Evolutionary conservation across 2,797 vertebrate species (phyloP).

Genomic region (Parauchenoglanis punctatus): DNA sequence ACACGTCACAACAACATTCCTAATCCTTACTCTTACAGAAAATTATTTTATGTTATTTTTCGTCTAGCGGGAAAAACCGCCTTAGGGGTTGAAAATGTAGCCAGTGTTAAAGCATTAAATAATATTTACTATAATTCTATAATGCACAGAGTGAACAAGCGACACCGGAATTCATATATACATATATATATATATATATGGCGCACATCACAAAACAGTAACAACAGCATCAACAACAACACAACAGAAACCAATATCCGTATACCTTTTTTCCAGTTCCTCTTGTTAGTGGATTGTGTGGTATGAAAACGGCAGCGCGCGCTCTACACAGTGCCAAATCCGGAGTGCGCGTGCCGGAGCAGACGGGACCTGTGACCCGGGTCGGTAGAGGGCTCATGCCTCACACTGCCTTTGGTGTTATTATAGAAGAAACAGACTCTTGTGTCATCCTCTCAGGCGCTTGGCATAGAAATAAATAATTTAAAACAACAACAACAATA

Average conservation of each 20-base stretch:
- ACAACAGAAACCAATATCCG: neutral
- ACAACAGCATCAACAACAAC: neutral
- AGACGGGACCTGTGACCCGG: conserved; percentile 40
- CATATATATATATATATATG: too few species aligned
- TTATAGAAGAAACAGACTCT: conserved; percentile 17
- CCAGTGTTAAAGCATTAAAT: neutral
- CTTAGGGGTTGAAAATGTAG: neutral
- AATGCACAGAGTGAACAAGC: neutral
- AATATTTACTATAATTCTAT: neutral
- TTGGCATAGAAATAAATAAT: neutral
- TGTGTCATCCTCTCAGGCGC: conserved; percentile 25
- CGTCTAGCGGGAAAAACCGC: neutral
- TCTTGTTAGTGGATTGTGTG: too few species aligned
- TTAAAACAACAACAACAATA: neutral
- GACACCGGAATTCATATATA: neutral
- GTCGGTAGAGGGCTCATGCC: conserved; percentile 24
- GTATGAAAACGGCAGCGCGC: neutral
- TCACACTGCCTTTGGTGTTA: conserved; percentile 9
- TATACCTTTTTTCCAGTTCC: neutral
- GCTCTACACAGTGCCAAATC: neutral
- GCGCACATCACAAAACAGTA: neutral
- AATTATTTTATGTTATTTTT: neutral
- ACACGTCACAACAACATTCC: too few species aligned
- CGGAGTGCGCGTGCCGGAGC: neutral
- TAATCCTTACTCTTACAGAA: neutral